Evolutionary conservation across 2,797 vertebrate genomes (phyloP).

Genomic region (Pelodytes ibericus): DNA sequence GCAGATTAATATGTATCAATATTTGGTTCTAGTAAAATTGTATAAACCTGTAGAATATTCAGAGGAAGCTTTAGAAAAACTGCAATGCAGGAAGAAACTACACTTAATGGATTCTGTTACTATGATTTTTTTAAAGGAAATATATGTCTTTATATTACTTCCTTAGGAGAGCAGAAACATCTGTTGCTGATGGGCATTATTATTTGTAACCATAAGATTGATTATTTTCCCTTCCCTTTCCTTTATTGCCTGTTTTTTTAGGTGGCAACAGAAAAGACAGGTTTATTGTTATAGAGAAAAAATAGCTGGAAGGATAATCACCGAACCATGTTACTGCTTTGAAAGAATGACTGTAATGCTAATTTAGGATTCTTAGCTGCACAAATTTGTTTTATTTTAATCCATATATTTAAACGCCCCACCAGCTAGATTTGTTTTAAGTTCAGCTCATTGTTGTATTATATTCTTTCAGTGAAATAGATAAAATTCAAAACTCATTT

Average conservation of each 20-base stretch:
- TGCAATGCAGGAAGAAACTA: too few species aligned
- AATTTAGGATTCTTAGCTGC: not conserved
- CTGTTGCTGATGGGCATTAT: not conserved
- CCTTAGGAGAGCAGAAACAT: not conserved
- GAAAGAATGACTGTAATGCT: not conserved
- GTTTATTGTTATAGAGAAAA: conserved; percentile 24
- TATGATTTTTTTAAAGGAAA: too few species aligned
- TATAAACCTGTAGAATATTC: too few species aligned
- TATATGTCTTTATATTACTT: too few species aligned
- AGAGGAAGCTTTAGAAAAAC: too few species aligned
- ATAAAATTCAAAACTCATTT: too few species aligned
- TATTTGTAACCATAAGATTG: not conserved
- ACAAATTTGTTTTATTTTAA: not conserved
- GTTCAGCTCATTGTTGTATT: too few species aligned
- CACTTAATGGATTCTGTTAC: too few species aligned
- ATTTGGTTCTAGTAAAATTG: too few species aligned
- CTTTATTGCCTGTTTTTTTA: conserved; percentile 12
- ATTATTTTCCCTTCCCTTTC: not conserved
- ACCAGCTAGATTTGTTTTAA: too few species aligned
- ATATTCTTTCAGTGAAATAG: too few species aligned
- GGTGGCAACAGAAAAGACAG: conserved; percentile 5
- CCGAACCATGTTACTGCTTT: not conserved
- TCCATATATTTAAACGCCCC: conserved; percentile 1
- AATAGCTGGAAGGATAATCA: conserved; percentile 33
- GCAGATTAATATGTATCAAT: too few species aligned